phyloP scores from a whole-genome alignment of 2,797 vertebrate genomes.

The Eremophila alpestris region DNA sequence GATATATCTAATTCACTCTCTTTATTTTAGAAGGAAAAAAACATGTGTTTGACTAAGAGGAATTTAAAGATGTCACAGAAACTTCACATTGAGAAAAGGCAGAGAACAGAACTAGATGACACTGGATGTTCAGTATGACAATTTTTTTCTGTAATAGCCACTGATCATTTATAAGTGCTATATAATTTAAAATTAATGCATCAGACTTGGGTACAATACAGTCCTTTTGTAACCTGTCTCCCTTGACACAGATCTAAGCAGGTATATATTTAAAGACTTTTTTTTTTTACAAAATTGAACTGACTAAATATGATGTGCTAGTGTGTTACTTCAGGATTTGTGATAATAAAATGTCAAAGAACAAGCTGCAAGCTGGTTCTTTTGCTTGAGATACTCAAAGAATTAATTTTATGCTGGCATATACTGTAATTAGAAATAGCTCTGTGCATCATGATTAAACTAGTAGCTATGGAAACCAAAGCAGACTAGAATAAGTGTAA shows the following conservation, averaged over 20 bases:
- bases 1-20: background rate
- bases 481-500: conserved; percentile 67
- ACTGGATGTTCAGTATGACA: background rate
- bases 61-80: background rate
- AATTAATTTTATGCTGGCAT: conserved; percentile 81
- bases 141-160: background rate
- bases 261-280: conserved; percentile 8
- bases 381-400: conserved; percentile 73
- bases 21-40: background rate
- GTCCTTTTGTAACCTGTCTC: background rate
- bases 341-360: conserved; percentile 71
- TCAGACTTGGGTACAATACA: background rate
- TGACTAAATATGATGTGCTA: conserved; percentile 52
- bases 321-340: conserved; percentile 54
- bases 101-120: background rate
- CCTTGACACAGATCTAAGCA: conserved; percentile 12
- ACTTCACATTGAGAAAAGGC: background rate
- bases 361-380: conserved; percentile 71
- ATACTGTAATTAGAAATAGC: conserved; percentile 82
- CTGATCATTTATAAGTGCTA: background rate
- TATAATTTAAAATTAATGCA: background rate
- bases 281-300: conserved; percentile 65
- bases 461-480: conserved; percentile 81
- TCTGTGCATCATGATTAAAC: conserved; percentile 79
- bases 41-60: background rate